phyloP scores from a whole-genome alignment of 2,888 invertebrate genomes.

The Oscheius sp. region DNA sequence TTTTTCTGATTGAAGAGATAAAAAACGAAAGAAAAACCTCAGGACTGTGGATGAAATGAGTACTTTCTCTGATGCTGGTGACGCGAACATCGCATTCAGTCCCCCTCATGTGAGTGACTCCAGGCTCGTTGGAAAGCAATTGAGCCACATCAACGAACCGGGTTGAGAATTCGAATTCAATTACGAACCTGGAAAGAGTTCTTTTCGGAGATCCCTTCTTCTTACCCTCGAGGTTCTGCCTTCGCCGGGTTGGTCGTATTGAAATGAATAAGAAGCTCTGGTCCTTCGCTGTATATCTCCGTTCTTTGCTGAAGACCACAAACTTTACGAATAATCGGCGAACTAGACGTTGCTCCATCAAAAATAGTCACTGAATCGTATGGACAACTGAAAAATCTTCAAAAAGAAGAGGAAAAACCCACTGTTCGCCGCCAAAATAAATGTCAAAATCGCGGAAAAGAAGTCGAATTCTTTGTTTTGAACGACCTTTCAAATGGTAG shows the following conservation, averaged over 20 bases:
- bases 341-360: constrained; percentile 88
- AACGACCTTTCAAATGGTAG: constrained; percentile 85
- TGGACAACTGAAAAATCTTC: constrained; percentile 82
- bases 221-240: constrained; percentile 96
- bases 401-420: constrained; percentile 74
- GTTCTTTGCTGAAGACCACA: constrained; percentile 69
- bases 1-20: not conserved
- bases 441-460: constrained; percentile 98
- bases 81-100: constrained; percentile 83
- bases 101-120: constrained; percentile 63
- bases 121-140: constrained; percentile 68
- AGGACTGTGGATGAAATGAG: constrained; percentile 72
- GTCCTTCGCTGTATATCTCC: constrained; percentile 65
- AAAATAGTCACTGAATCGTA: constrained; percentile 96
- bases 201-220: constrained; percentile 61
- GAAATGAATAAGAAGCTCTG: constrained; percentile 67
- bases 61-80: constrained; percentile 71
- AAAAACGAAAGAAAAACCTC: constrained; percentile 61
- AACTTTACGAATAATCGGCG: constrained; percentile 75
- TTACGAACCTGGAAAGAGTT: constrained; percentile 72
- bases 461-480: constrained; percentile 88
- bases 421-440: constrained; percentile 98
- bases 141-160: constrained; percentile 96
- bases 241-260: constrained; percentile 72
- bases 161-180: constrained; percentile 97